Percentiles rank a stretch among this genome's conserved stretches.
These are phyloP conservation scores for Distichodus sexfasciatus DNA, from an alignment of 2,797 vertebrate genomes.

Conservation along the genomic window DNA sequence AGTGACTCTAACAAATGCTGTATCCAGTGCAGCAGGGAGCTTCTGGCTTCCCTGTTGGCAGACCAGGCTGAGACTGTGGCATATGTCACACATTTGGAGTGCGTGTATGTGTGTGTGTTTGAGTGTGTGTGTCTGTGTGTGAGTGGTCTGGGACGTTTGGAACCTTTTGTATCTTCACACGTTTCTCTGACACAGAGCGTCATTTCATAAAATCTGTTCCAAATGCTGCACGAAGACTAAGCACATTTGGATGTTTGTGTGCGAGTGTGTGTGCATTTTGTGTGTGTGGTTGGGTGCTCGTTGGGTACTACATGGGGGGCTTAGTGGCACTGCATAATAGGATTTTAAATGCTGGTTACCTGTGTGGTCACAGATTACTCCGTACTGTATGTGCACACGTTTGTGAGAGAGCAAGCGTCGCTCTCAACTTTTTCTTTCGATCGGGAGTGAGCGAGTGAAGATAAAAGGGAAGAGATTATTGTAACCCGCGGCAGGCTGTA, in stretches of 20 bases:
- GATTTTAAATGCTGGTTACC: no score
- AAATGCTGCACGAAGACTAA: background rate
- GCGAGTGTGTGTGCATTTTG: background rate
- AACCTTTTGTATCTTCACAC: background rate
- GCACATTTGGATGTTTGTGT: background rate
- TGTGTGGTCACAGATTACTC: background rate
- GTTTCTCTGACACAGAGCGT: no score
- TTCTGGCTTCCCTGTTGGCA: no score
- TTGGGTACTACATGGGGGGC: no score
- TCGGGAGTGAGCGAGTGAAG: background rate
- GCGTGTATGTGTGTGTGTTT: slow-evolving; percentile 17
- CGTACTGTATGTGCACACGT: no score
- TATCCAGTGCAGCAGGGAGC: slow-evolving; percentile 24
- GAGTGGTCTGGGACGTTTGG: no score
- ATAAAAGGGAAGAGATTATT: background rate
- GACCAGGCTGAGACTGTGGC: slow-evolving; percentile 28
- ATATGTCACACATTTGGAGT: slow-evolving; percentile 45
- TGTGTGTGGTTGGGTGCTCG: background rate
- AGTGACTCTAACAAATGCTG: slow-evolving; percentile 18
- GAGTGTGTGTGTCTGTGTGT: background rate
- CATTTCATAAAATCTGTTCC: no score
- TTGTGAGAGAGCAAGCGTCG: no score
- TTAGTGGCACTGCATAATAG: no score
- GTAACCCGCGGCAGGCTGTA: background rate
- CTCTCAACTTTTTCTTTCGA: no score